Conservation (phyloP, 2,888 invertebrate genomes). For the Lasioglossum leucozonium region DNA sequence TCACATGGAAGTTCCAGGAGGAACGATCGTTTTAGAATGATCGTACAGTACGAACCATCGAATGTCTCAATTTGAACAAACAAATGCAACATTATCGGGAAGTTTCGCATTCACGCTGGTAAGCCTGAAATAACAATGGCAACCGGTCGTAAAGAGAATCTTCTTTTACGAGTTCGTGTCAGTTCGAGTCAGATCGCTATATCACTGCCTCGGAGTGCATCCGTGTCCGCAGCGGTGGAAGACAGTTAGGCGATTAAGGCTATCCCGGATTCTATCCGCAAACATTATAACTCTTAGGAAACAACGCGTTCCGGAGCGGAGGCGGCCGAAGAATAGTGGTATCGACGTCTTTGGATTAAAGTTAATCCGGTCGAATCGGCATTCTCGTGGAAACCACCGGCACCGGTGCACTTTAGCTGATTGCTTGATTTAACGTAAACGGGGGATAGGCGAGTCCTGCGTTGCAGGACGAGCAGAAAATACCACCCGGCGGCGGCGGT, state of each 20-base stretch:
- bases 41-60: not conserved
- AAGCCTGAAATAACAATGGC: not conserved
- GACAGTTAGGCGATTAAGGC: constrained; percentile 4
- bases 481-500: constrained; percentile 39
- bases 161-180: not conserved
- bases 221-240: not conserved
- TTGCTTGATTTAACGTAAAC: constrained; percentile 72
- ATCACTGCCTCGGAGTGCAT: not conserved
- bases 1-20: too few species aligned
- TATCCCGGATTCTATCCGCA: constrained; percentile 22
- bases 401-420: constrained; percentile 70
- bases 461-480: constrained; percentile 44
- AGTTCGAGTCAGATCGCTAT: not conserved
- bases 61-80: not conserved
- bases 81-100: not conserved
- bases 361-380: constrained; percentile 63
- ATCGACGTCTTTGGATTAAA: constrained; percentile 62
- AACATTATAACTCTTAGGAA: constrained; percentile 42
- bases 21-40: not conserved
- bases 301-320: constrained; percentile 5
- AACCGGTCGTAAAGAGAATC: not conserved
- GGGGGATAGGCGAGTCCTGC: constrained; percentile 11
- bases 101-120: not conserved
- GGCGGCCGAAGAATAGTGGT: constrained; percentile 54
- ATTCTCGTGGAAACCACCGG: constrained; percentile 57